Evolutionary conservation across 2,888 invertebrate genomes (phyloP).

Genomic region (Rutpela maculata): DNA sequence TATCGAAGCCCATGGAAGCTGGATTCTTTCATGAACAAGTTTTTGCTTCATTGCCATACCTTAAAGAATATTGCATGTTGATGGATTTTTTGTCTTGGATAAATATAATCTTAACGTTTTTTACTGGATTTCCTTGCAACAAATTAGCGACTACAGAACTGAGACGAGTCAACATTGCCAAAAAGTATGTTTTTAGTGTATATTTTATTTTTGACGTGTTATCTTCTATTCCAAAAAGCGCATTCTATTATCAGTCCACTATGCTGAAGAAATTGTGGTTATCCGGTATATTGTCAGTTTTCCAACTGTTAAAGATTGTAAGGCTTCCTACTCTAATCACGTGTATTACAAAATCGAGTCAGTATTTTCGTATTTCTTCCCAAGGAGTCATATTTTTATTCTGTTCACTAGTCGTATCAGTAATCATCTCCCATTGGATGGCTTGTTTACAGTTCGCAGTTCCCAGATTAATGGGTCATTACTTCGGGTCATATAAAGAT

Average conservation of each 20-base stretch:
- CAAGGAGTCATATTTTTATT: slow-evolving; percentile 16
- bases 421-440: slow-evolving; percentile 44
- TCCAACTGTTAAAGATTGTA: slow-evolving; percentile 26
- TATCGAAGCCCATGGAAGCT: slow-evolving; percentile 47
- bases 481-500: slow-evolving; percentile 26
- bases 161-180: slow-evolving; percentile 41
- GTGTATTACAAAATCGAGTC: neutral
- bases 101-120: slow-evolving; percentile 51
- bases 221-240: slow-evolving; percentile 50
- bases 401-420: slow-evolving; percentile 5
- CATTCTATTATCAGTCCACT: neutral
- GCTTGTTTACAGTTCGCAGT: slow-evolving; percentile 47
- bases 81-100: slow-evolving; percentile 45
- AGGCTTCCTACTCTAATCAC: slow-evolving; percentile 26
- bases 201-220: slow-evolving; percentile 54
- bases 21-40: slow-evolving; percentile 20
- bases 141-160: slow-evolving; percentile 45
- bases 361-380: neutral
- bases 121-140: slow-evolving; percentile 49
- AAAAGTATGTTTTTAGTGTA: slow-evolving; percentile 48
- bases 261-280: neutral
- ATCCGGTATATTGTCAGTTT: slow-evolving; percentile 29
- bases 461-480: slow-evolving; percentile 35
- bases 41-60: neutral
- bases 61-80: neutral